Conservation (phyloP, 2,797 vertebrate genomes). For the Phataginus tricuspis region DNA sequence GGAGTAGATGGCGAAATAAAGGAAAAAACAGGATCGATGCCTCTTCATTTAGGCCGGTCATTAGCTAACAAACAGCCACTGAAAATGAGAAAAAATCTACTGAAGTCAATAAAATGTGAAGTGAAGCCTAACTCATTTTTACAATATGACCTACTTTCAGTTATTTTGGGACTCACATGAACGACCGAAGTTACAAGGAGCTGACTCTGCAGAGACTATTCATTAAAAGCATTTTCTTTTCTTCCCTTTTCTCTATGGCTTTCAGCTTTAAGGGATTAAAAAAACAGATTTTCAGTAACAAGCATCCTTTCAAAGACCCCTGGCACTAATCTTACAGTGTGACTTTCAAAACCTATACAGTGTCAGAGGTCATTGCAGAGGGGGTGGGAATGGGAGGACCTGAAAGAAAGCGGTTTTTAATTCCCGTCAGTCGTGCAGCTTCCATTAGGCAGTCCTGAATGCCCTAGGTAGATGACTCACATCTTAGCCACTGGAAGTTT, state of each 20-base stretch:
- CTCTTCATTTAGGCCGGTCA: conserved; percentile 69
- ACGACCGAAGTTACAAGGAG: conserved; percentile 81
- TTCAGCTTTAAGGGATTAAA: conserved; percentile 81
- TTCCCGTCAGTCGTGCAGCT: conserved; percentile 28
- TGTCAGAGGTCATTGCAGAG: conserved; percentile 55
- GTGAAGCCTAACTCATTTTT: conserved; percentile 84
- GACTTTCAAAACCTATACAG: conserved; percentile 63
- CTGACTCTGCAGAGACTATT: conserved; percentile 83
- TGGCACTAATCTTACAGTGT: conserved; percentile 52
- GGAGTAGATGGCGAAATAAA: background rate
- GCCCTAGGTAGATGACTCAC: background rate
- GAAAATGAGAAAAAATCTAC: conserved; percentile 78
- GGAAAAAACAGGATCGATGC: background rate
- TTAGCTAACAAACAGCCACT: conserved; percentile 65
- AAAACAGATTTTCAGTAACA: conserved; percentile 81
- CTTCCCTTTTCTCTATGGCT: conserved; percentile 76
- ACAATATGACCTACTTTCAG: conserved; percentile 88
- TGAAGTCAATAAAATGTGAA: conserved; percentile 85
- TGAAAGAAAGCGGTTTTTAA: conserved; percentile 40
- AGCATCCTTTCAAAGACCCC: conserved; percentile 70
- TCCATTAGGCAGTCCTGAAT: background rate
- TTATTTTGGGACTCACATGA: conserved; percentile 85
- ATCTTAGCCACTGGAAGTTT: background rate
- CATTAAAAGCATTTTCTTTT: conserved; percentile 80
- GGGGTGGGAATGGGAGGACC: background rate